These are phyloP conservation scores for Sternarchorhynchus goeldii DNA, from an alignment of 2,797 vertebrate genomes.

Conservation along the genomic window DNA sequence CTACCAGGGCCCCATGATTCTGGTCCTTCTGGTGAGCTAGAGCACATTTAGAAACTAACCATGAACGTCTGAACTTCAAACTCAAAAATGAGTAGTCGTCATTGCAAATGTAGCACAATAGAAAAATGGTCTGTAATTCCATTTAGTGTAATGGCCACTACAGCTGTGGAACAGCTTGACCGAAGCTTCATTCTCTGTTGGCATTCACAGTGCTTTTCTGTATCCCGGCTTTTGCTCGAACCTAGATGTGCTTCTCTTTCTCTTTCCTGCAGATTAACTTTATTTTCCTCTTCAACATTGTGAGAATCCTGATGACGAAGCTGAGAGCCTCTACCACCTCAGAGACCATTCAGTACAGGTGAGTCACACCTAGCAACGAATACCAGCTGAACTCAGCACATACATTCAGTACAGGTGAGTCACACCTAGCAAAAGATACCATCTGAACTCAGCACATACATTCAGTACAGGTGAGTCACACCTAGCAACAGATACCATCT, in stretches of 20 bases:
- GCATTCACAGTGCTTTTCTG: background rate
- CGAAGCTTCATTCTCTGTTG: no score
- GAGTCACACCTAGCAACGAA: background rate
- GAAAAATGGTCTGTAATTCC: background rate
- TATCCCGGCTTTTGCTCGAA: no score
- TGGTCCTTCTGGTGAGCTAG: conserved; percentile 82
- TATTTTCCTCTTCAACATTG: conserved; percentile 93
- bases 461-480: conserved; percentile 85
- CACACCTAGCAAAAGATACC: no score
- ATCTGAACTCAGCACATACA: conserved; percentile 46
- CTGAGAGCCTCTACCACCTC: conserved; percentile 90
- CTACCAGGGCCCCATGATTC: conserved; percentile 87
- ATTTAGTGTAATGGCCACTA: background rate
- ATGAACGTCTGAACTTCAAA: background rate
- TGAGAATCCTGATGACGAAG: conserved; percentile 93
- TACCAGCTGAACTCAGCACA: background rate
- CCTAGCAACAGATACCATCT: background rate
- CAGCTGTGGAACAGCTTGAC: no score
- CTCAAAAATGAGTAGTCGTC: background rate
- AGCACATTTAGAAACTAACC: background rate
- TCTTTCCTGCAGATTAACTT: conserved; percentile 84
- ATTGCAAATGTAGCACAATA: background rate
- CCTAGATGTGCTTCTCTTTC: background rate
- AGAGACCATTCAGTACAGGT: conserved; percentile 94
- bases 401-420: background rate